Evolutionary conservation across 2,888 invertebrate species (phyloP).

Genomic region (Pecten maximus): DNA sequence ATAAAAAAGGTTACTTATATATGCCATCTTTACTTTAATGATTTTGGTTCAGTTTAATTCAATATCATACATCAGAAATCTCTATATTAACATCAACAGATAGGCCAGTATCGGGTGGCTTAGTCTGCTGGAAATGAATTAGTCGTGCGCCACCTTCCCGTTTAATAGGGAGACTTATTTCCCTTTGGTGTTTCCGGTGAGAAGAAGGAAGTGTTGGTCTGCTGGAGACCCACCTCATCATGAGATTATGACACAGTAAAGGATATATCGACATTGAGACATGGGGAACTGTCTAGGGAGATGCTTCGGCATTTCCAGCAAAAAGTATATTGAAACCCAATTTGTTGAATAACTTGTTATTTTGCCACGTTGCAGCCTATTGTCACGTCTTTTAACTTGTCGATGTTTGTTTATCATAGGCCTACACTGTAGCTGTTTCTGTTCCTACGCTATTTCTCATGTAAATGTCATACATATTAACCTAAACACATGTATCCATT

Average conservation of each 20-base stretch:
- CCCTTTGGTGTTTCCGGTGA: neutral
- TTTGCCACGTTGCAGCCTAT: neutral
- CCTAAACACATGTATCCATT: too few relatives aligned
- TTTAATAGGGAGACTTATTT: neutral
- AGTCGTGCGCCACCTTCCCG: neutral
- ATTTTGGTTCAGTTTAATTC: too few relatives aligned
- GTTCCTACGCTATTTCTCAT: too few relatives aligned
- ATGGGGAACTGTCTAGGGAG: slow-evolving; percentile 54
- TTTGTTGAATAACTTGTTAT: neutral
- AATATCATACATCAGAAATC: too few relatives aligned
- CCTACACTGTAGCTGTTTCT: too few relatives aligned
- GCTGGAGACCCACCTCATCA: slow-evolving; percentile 32
- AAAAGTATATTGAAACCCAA: neutral
- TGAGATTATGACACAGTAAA: slow-evolving; percentile 1
- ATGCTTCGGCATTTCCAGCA: slow-evolving; percentile 52
- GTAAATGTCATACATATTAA: too few relatives aligned
- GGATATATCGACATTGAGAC: neutral
- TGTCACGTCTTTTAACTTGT: neutral
- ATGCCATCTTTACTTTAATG: too few relatives aligned
- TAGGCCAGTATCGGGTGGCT: too few relatives aligned
- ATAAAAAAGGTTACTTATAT: too few relatives aligned
- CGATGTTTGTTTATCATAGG: neutral
- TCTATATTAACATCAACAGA: too few relatives aligned
- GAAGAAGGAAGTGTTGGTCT: slow-evolving; percentile 24
- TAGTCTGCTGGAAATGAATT: too few relatives aligned